Evolutionary conservation across 2,888 invertebrate genomes (phyloP).

Genomic region (Syrista parreyssii): DNA sequence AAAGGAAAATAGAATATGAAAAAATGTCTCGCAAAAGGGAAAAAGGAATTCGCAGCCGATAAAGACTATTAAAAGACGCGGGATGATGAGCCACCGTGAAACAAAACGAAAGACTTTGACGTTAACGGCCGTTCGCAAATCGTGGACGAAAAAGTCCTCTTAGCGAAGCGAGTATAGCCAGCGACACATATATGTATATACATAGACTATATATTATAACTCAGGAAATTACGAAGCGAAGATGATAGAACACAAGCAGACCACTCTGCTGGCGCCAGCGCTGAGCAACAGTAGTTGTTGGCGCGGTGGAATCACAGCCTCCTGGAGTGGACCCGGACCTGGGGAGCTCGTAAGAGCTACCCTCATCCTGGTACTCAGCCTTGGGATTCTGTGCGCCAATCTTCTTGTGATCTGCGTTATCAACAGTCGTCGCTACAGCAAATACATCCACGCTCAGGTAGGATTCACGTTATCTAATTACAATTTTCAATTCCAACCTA

Average conservation of each 20-base stretch:
- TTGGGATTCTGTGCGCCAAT: constrained; percentile 85
- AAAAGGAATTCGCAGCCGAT: no score
- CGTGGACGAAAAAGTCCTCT: constrained; percentile 6
- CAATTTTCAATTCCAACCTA: background rate
- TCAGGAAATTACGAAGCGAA: constrained; percentile 51
- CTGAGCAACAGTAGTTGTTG: constrained; percentile 87
- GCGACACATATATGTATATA: background rate
- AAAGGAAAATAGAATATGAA: no score
- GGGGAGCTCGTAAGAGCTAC: constrained; percentile 82
- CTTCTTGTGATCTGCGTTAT: constrained; percentile 84
- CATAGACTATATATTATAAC: background rate
- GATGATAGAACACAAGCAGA: constrained; percentile 77
- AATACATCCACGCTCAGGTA: constrained; percentile 90
- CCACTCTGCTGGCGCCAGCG: constrained; percentile 82
- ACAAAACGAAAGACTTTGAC: background rate
- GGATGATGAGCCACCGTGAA: background rate
- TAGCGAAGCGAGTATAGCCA: constrained; percentile 11
- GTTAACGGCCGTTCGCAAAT: background rate
- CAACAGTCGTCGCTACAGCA: constrained; percentile 84
- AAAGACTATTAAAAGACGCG: background rate
- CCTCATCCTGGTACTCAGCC: constrained; percentile 80
- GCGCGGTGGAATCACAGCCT: constrained; percentile 71
- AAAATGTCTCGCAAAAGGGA: no score
- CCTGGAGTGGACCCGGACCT: constrained; percentile 72
- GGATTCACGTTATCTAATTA: constrained; percentile 34